Evolutionary conservation across 2,113 vertebrate genomes (phyloP), one percentile per base, ranked within the genome.

Genomic region (Caranx ignobilis): DNA sequence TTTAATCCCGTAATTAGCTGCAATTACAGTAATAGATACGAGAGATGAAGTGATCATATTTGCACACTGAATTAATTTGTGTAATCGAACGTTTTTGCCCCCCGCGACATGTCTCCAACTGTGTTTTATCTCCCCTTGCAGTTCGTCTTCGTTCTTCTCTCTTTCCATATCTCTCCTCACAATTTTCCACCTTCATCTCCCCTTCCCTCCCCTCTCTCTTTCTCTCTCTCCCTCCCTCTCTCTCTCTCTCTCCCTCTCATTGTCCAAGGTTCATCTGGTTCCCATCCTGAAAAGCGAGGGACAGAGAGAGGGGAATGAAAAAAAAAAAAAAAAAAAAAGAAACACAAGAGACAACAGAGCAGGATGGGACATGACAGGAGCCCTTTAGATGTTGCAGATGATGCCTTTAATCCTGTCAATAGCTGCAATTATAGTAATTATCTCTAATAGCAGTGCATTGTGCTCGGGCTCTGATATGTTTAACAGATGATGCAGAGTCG

Each of bases 401-500:
- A 93, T 94, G 91, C 91, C 91, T 92, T 94, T 95, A 95, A 94
- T 95, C 94, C 93, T 90, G 91, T 94, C 94, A 95, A 95, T 94
- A 93, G 94, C 89, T 88, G 93, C 87, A 94, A 95, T 95, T 95
- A 95, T 89, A 92, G 94, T 92, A 95, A 95, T 95, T 95, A 95
- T 92, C 89, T 76, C 89, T 93, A 94, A 95, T 95, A 87, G 92
- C 91, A 21, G 82, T 1, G 75, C 89, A 91, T 95, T 95, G 93
- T 94, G 90, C 70, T 0, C 39, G 63, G 72, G 19, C 92, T 93
- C 89, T 89, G 91, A 94, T 94, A 91, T 92, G 91, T 92, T 95
- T 92, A 92, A 92, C 91, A 93, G 90, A 93, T 88, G 89, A 90
- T 82, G 83, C 80, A 5, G 87, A 77, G 75, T 83, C 55, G 79